Evolutionary conservation across 1,140 invertebrate genomes (phyloP), one percentile per base, ranked within the genome.

Genomic region (Aphaenogaster ashmeadi): DNA sequence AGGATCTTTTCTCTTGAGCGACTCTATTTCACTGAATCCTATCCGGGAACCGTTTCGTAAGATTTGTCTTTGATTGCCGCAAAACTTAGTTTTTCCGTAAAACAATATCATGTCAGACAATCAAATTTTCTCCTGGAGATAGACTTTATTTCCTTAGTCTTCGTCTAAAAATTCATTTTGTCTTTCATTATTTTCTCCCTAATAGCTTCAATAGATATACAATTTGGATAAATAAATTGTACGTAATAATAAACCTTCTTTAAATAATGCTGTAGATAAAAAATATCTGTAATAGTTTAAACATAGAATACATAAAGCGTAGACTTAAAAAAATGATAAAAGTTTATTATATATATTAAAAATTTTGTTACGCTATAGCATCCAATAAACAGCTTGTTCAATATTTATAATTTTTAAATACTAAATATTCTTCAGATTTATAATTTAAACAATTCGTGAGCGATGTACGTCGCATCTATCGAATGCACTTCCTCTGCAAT

Each of bases 41-140:
- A 60, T 38, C 33, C 18, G 52, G 4, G 7, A 72, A 58, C 15
- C 41, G 64, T 64, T 79, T 18, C 50, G 18, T 27, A 72, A 74
- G 27, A 83, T 83, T 83, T 74, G 67, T 83, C 27, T 60, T 41
- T 58, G 66, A 81, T 21, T 58, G 21, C 41, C 13, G 54, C 54
- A 47, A 60, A 84, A 64, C 41, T 62, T 52, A 36, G 41, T 47
- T 83, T 60, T 13, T 13, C 3, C 33, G 5, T 47, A 60, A 83
- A 83, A 84, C 44, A 74, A 74, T 74, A 27, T 47, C 50, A 27
- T 11, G 13, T n/a, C 69, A 18, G 41, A 74, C 27, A 84, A 84
- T 75, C 80, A 84, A 84, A 84, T 84, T 62, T 84, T 50, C 41
- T 50, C 5, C 54, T 38, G 13, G 33, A 84, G 8, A 27, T 41